Percentiles rank a stretch among this genome's conserved stretches.
These are phyloP conservation scores for Dasypogon diadema DNA, from an alignment of 2,888 invertebrate genomes.

Conservation along the genomic window DNA sequence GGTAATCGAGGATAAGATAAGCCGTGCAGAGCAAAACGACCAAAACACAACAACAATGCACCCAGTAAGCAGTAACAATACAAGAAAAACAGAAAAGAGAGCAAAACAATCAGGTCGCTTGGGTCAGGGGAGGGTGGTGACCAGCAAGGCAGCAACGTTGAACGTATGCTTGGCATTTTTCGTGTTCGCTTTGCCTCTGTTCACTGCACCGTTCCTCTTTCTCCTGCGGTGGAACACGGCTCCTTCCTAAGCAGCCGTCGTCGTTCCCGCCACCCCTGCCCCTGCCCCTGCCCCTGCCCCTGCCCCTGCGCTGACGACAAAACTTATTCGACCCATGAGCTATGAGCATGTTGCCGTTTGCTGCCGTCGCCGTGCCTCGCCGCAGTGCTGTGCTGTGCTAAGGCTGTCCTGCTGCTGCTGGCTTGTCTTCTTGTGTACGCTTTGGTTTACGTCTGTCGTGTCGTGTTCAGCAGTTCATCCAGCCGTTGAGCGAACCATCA, in stretches of 20 bases:
- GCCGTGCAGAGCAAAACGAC: conserved; percentile 31
- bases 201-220: conserved; percentile 1
- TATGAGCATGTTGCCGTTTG: background rate
- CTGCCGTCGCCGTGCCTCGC: background rate
- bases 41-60: conserved; percentile 39
- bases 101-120: background rate
- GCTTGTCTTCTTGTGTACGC: conserved; percentile 31
- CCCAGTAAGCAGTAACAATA: conserved; percentile 44
- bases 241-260: no score
- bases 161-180: conserved; percentile 20
- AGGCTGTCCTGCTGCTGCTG: conserved; percentile 17
- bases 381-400: background rate
- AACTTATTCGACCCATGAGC: background rate
- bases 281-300: no score
- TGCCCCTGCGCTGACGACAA: no score
- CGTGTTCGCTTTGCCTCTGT: conserved; percentile 14
- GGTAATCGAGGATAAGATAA: conserved; percentile 48
- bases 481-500: conserved; percentile 47
- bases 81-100: conserved; percentile 37
- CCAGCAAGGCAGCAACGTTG: background rate
- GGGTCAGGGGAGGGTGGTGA: background rate
- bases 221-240: background rate
- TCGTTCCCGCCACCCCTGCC: no score
- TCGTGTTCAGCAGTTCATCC: conserved; percentile 45
- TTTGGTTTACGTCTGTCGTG: conserved; percentile 38